Percentiles rank a stretch among this genome's conserved stretches.
These are phyloP conservation scores for Pandemis corylana DNA, from an alignment of 2,888 invertebrate species.

Conservation along the genomic window DNA sequence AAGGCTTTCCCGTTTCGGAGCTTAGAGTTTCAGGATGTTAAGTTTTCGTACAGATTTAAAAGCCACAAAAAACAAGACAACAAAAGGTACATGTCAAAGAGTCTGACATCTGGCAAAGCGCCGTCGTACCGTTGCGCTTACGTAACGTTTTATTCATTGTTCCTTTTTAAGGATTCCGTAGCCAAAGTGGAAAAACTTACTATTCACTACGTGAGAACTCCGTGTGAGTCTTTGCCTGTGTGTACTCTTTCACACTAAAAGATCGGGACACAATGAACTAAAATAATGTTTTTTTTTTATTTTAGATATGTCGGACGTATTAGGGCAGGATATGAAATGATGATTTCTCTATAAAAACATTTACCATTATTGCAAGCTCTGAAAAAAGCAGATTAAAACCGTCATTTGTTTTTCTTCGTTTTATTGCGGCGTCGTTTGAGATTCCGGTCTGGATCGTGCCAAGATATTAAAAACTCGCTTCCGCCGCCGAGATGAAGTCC, in stretches of 20 bases:
- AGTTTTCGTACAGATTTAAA: neutral
- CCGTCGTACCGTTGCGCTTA: neutral
- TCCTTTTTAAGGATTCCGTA: neutral
- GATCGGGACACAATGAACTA: too few species aligned
- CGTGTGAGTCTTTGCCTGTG: too few species aligned
- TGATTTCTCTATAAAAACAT: neutral
- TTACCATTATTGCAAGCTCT: neutral
- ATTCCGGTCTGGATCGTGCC: slow-evolving; percentile 7
- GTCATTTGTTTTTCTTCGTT: slow-evolving; percentile 12
- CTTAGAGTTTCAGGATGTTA: neutral
- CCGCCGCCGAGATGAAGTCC: slow-evolving; percentile 7
- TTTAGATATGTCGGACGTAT: too few species aligned
- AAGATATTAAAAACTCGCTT: slow-evolving; percentile 25
- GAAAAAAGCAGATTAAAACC: neutral
- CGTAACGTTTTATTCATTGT: neutral
- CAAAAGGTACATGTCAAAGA: neutral
- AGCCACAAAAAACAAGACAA: neutral
- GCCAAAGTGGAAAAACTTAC: too few species aligned
- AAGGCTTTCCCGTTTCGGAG: neutral
- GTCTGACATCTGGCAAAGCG: slow-evolving; percentile 1
- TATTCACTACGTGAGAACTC: too few species aligned
- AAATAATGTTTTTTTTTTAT: too few species aligned
- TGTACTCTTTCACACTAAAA: too few species aligned
- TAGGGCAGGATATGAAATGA: too few species aligned
- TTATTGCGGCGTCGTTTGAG: slow-evolving; percentile 7